These are phyloP conservation scores for Tenthredo livida DNA, from an alignment of 2,888 invertebrate genomes.

Conservation along the genomic window DNA sequence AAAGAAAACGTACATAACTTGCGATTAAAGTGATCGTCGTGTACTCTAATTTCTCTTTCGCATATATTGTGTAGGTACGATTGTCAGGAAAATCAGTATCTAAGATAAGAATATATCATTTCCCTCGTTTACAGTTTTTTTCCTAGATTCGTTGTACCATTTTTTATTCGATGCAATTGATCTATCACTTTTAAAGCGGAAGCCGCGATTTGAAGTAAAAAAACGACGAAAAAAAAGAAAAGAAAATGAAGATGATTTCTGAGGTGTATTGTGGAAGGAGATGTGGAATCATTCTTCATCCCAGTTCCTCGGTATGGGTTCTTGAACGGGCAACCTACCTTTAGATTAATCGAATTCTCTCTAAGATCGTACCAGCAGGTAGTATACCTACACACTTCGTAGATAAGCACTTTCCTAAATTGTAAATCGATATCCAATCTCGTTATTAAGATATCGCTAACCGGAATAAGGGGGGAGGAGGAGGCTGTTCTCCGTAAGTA, in stretches of 20 bases:
- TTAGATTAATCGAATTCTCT: conserved; percentile 50
- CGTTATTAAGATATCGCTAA: conserved; percentile 49
- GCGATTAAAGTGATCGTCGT: not conserved
- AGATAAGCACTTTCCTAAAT: conserved; percentile 51
- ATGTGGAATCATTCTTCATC: not conserved
- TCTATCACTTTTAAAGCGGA: too few relatives aligned
- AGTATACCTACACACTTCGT: conserved; percentile 30
- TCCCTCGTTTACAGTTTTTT: not conserved
- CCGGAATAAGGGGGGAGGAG: not conserved
- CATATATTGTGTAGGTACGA: not conserved
- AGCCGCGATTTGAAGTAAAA: too few relatives aligned
- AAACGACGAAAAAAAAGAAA: not conserved
- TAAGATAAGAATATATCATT: not conserved
- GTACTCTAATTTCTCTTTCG: not conserved
- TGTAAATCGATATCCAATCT: conserved; percentile 52
- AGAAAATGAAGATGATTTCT: not conserved
- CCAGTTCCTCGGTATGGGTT: not conserved
- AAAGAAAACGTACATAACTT: not conserved
- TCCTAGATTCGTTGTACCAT: not conserved
- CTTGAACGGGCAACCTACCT: conserved; percentile 14
- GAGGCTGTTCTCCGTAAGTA: conserved; percentile 33
- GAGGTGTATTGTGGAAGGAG: not conserved
- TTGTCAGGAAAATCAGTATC: not conserved
- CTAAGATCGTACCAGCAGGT: conserved; percentile 33
- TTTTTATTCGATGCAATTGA: not conserved